Evolutionary conservation across 2,888 invertebrate genomes (phyloP).

Genomic region (Pachydiplax longipennis): DNA sequence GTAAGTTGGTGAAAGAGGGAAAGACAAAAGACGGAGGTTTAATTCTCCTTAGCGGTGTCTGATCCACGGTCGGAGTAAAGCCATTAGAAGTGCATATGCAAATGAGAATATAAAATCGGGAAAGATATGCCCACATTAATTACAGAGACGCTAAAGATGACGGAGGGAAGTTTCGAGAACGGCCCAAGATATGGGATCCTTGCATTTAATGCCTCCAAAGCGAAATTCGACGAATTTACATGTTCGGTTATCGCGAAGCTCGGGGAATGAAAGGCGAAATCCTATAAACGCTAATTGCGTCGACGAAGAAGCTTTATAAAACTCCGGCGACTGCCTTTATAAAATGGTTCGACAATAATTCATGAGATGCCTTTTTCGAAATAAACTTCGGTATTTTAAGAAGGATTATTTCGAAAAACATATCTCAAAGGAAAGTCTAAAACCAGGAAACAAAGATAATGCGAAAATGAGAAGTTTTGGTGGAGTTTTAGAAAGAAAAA

Average conservation of each 20-base stretch:
- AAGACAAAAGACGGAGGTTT: conserved; percentile 20
- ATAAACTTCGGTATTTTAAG: background rate
- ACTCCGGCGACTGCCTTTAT: background rate
- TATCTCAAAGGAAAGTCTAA: background rate
- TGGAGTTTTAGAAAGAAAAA: background rate
- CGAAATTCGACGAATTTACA: background rate
- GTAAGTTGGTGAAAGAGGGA: background rate
- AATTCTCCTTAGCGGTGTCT: conserved; percentile 16
- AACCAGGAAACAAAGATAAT: background rate
- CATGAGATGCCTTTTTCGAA: background rate
- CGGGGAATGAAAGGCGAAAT: background rate
- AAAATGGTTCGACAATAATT: background rate
- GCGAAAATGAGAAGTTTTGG: background rate
- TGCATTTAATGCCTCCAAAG: background rate
- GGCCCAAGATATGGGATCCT: background rate
- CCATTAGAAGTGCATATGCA: conserved; percentile 15
- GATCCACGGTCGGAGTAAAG: background rate
- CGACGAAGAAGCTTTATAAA: background rate
- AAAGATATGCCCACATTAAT: conserved; percentile 31
- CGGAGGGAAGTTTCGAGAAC: background rate
- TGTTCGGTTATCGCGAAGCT: background rate
- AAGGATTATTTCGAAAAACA: background rate
- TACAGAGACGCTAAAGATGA: background rate
- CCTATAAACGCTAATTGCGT: background rate
- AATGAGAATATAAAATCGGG: conserved; percentile 21